Evolutionary conservation across 2,888 invertebrate genomes (phyloP).

Genomic region (Diaperis boleti): DNA sequence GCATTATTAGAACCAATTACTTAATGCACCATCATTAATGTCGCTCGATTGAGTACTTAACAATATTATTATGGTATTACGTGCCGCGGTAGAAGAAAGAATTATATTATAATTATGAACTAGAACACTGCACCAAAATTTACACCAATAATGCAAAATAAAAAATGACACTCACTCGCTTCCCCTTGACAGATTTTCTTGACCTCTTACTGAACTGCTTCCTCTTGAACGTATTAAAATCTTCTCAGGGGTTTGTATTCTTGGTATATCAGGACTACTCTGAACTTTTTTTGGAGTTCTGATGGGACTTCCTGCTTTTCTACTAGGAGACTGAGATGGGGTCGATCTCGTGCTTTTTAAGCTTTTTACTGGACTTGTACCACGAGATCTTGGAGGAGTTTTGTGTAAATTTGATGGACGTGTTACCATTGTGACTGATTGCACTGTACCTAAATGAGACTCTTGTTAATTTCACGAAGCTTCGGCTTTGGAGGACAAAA

Average conservation of each 20-base stretch:
- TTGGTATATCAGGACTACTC: constrained; percentile 45
- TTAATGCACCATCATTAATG: too few species aligned
- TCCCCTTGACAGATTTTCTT: constrained; percentile 62
- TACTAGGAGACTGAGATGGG: constrained; percentile 35
- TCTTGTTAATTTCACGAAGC: too few species aligned
- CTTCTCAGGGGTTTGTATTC: constrained; percentile 42
- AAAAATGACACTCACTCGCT: constrained; percentile 65
- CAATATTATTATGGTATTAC: too few species aligned
- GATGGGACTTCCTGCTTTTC: constrained; percentile 37
- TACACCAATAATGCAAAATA: too few species aligned
- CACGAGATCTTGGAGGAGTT: constrained; percentile 59
- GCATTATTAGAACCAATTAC: too few species aligned
- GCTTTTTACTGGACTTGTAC: constrained; percentile 55
- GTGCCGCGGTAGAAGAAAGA: too few species aligned
- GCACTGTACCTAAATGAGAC: background rate
- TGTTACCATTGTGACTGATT: constrained; percentile 55
- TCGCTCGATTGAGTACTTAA: too few species aligned
- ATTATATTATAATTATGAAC: too few species aligned
- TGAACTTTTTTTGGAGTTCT: constrained; percentile 28
- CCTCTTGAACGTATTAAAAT: constrained; percentile 57
- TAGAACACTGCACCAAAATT: too few species aligned
- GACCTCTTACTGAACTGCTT: constrained; percentile 60
- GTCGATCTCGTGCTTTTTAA: constrained; percentile 33
- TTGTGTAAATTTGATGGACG: constrained; percentile 52
- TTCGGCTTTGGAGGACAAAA: too few species aligned